Conservation (phyloP, 2,888 invertebrate genomes). For the Ormyrus pomaceus region DNA sequence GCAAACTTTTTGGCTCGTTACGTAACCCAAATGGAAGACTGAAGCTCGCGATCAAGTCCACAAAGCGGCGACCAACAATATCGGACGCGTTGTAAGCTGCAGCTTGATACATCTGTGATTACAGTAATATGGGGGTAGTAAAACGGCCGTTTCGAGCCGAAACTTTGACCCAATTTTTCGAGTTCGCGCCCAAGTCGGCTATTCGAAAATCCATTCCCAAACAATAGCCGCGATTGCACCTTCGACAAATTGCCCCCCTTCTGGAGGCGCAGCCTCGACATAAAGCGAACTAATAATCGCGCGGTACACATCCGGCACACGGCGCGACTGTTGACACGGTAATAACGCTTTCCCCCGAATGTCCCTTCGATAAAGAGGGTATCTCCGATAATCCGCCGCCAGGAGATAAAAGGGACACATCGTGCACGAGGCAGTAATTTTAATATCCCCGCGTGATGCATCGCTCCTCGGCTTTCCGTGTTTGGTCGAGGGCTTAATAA, state of each 20-base stretch:
- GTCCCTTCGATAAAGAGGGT: background rate
- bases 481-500: conserved; percentile 6
- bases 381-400: background rate
- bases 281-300: no score
- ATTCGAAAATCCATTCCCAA: background rate
- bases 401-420: background rate
- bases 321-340: no score
- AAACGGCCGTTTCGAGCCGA: background rate
- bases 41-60: no score
- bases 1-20: no score
- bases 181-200: background rate
- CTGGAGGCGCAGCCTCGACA: no score
- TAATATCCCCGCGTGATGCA: background rate
- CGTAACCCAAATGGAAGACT: no score
- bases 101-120: no score
- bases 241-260: no score
- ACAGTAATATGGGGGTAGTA: background rate
- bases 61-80: no score
- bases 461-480: conserved; percentile 1
- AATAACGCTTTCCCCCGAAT: background rate
- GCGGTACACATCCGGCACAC: no score
- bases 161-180: conserved; percentile 3
- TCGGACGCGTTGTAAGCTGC: no score
- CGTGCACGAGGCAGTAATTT: background rate
- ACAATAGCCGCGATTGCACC: no score